Percentiles rank a stretch among this genome's conserved stretches.
Evolutionary conservation across 2,113 vertebrate species (phyloP).

Genomic region (Peucedramus taeniatus): DNA sequence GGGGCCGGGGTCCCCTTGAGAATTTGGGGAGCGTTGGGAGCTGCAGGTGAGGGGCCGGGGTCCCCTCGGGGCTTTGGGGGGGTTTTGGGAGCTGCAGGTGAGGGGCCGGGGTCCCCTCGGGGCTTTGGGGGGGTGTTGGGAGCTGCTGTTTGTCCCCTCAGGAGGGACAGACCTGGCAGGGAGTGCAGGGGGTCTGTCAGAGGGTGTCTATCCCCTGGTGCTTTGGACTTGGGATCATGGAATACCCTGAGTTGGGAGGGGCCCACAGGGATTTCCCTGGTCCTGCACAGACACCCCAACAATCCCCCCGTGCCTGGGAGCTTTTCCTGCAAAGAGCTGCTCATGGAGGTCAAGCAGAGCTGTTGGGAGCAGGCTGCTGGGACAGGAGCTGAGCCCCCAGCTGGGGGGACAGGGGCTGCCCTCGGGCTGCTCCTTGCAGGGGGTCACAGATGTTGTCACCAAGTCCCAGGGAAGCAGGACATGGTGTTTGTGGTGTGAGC

Average conservation of each 20-base stretch:
- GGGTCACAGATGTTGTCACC: background rate
- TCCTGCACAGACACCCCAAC: background rate
- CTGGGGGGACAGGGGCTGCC: background rate
- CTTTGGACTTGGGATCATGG: background rate
- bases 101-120: background rate
- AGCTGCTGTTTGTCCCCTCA: background rate
- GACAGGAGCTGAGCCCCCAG: background rate
- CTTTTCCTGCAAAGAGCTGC: background rate
- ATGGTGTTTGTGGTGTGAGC: background rate
- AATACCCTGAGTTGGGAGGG: background rate
- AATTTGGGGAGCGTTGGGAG: no score
- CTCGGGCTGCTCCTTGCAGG: background rate
- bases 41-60: background rate
- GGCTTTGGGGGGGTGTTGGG: fast-evolving
- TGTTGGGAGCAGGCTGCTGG: background rate
- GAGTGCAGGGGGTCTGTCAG: fast-evolving
- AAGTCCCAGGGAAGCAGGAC: background rate
- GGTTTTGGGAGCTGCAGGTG: no score
- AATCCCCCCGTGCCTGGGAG: background rate
- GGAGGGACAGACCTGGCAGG: fast-evolving
- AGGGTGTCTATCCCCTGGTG: fast-evolving
- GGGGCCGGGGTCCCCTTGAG: background rate
- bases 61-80: no score
- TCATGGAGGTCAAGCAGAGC: fast-evolving
- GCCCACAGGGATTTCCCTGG: background rate